These are phyloP conservation scores for Pelecanoides urinatrix DNA, from an alignment of 2,113 vertebrate species.

Conservation along the genomic window DNA sequence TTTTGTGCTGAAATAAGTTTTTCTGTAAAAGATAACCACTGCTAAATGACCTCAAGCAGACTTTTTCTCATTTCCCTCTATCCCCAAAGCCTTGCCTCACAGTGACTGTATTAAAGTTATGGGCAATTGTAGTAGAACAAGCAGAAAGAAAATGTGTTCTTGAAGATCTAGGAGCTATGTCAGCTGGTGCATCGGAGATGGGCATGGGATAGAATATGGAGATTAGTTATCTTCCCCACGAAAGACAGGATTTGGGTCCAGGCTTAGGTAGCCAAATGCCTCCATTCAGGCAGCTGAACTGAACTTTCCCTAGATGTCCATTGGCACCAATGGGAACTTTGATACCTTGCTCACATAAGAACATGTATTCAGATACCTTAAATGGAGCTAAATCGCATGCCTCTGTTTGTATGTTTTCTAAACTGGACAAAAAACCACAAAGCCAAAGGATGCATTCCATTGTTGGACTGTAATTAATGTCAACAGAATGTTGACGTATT, in stretches of 20 bases:
- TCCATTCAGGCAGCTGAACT: background rate
- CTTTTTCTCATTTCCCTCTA: background rate
- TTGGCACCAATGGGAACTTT: background rate
- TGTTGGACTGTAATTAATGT: background rate
- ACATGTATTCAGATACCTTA: background rate
- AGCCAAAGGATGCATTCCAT: background rate
- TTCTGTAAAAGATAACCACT: background rate
- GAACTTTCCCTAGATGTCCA: background rate
- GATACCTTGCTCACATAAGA: background rate
- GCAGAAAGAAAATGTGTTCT: background rate
- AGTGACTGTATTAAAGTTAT: background rate
- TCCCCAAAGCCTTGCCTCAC: background rate
- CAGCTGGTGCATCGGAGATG: background rate
- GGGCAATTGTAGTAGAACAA: background rate
- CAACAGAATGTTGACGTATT: accelerated
- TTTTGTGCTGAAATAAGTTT: background rate
- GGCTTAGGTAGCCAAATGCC: background rate
- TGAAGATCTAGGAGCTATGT: background rate
- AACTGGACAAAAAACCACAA: background rate
- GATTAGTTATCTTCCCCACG: background rate
- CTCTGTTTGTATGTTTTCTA: background rate
- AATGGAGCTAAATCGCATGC: background rate
- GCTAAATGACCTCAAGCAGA: background rate
- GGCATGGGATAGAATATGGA: background rate
- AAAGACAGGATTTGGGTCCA: background rate